Conservation (phyloP, 2,888 invertebrate species). For the Vannuccia rotundouncinata region DNA sequence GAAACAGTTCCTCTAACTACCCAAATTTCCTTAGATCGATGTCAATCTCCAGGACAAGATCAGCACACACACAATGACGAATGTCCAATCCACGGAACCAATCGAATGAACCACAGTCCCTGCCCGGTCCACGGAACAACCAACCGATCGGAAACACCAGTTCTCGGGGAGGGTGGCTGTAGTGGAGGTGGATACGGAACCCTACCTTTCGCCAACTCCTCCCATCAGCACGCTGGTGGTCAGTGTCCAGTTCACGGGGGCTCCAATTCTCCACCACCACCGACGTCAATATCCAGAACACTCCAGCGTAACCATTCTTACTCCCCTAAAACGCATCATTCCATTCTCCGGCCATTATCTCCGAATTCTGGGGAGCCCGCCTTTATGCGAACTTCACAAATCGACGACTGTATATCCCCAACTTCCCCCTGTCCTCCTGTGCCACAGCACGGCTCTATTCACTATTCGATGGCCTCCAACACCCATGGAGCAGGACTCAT, state of each 20-base stretch:
- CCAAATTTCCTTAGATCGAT: background rate
- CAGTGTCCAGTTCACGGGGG: slow-evolving; percentile 12
- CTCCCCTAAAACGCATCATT: background rate
- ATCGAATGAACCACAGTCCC: slow-evolving; percentile 2
- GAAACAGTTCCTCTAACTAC: background rate
- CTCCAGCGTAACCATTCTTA: background rate
- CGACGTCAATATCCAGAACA: background rate
- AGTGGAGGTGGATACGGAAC: background rate
- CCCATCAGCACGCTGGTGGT: background rate
- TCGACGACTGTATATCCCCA: background rate
- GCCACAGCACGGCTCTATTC: background rate
- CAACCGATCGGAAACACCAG: background rate
- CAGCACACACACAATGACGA: background rate
- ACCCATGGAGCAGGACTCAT: background rate
- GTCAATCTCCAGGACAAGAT: background rate
- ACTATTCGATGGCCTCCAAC: background rate
- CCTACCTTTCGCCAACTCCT: background rate
- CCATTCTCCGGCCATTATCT: background rate
- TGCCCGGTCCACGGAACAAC: background rate
- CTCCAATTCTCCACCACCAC: background rate
- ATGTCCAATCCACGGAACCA: background rate
- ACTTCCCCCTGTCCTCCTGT: background rate
- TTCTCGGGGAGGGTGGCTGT: background rate
- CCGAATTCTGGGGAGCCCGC: background rate
- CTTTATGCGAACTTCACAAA: background rate